Evolutionary conservation across 2,888 invertebrate species (phyloP).

Genomic region (Drosophila parthenogenetica): DNA sequence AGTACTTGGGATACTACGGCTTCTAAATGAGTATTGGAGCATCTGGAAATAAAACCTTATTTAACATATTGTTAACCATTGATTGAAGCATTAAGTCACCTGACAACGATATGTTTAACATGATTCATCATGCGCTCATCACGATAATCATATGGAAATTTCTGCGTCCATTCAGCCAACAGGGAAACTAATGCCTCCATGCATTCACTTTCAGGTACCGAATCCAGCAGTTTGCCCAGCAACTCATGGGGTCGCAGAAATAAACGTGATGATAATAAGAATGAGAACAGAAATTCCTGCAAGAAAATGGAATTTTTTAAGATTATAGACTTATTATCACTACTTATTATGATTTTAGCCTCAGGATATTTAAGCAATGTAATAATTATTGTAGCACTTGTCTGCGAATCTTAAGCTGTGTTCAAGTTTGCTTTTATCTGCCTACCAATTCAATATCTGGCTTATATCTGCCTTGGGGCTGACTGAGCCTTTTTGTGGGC

Average conservation of each 20-base stretch:
- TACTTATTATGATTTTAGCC: not conserved
- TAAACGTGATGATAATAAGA: constrained; percentile 84
- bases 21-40: constrained; percentile 84
- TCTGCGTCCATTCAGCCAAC: constrained; percentile 84
- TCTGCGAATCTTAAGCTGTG: constrained; percentile 10
- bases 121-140: constrained; percentile 85
- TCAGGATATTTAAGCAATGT: constrained; percentile 52
- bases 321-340: not conserved
- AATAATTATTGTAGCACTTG: constrained; percentile 75
- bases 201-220: constrained; percentile 84
- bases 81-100: constrained; percentile 65
- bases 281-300: constrained; percentile 85
- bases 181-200: constrained; percentile 83
- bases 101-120: constrained; percentile 85
- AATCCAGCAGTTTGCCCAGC: constrained; percentile 83
- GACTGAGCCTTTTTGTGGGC: not conserved
- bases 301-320: not conserved
- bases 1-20: constrained; percentile 85
- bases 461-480: constrained; percentile 2
- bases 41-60: constrained; percentile 59
- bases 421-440: not conserved
- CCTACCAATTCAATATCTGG: not conserved
- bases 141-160: constrained; percentile 85
- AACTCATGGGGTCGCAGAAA: constrained; percentile 85
- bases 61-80: not conserved